These are phyloP conservation scores for Drosophila limbata DNA, from an alignment of 2,888 invertebrate genomes.

Conservation along the genomic window DNA sequence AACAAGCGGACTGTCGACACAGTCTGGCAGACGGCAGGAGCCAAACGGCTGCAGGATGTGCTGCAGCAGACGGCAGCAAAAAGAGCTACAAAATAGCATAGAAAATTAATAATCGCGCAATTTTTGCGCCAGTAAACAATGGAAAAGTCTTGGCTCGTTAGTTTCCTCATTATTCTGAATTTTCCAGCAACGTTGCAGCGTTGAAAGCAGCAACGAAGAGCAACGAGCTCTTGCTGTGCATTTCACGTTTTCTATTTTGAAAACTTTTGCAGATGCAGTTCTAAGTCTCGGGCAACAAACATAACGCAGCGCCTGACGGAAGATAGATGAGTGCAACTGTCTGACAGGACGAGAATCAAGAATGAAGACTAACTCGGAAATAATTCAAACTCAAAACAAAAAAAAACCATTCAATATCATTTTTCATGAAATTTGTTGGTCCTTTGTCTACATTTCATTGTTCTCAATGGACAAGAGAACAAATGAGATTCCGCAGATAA, in stretches of 20 bases:
- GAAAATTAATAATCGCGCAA: conserved; percentile 82
- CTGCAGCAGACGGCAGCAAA: conserved; percentile 31
- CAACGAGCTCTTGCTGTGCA: conserved; percentile 36
- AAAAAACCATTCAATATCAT: conserved; percentile 62
- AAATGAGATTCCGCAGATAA: conserved; percentile 32
- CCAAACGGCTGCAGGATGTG: conserved; percentile 28
- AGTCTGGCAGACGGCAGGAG: conserved; percentile 35
- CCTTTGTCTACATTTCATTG: conserved; percentile 31
- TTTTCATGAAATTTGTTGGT: conserved; percentile 62
- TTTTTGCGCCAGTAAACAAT: conserved; percentile 82
- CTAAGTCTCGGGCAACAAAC: conserved; percentile 42
- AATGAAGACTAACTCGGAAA: conserved; percentile 23
- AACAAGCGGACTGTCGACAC: conserved; percentile 51
- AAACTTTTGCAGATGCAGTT: conserved; percentile 49
- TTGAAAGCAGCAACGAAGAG: conserved; percentile 6
- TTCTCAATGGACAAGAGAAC: conserved; percentile 36
- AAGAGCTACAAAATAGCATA: conserved; percentile 73
- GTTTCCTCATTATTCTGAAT: conserved; percentile 80
- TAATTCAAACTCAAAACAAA: conserved; percentile 24
- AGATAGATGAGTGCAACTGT: conserved; percentile 51
- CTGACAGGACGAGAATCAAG: conserved; percentile 47
- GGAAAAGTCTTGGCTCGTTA: conserved; percentile 82
- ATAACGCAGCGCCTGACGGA: conserved; percentile 31
- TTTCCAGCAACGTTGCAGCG: conserved; percentile 37
- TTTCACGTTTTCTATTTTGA: conserved; percentile 35